Percentiles rank a stretch among this genome's conserved stretches.
phyloP scores from a whole-genome alignment of 2,888 invertebrate species.

The Pilophorus perplexus region DNA sequence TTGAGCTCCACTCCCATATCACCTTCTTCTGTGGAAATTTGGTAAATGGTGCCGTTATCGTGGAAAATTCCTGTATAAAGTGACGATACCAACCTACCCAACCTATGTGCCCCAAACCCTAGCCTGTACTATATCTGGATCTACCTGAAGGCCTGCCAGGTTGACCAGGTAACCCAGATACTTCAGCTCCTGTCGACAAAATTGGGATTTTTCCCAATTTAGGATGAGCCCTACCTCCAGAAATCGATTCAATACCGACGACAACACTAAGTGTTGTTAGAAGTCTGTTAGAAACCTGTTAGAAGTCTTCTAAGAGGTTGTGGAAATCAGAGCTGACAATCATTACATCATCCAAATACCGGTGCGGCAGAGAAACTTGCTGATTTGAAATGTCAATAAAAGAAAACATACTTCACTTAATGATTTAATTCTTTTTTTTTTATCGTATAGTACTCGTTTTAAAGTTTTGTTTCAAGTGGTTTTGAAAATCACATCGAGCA shows the following conservation, averaged over 20 bases:
- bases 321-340: conserved; percentile 28
- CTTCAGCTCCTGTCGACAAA: conserved; percentile 7
- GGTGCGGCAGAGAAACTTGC: too few species aligned
- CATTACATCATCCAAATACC: conserved; percentile 38
- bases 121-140: conserved; percentile 23
- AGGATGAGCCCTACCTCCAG: conserved; percentile 12
- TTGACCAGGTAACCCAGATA: conserved; percentile 32
- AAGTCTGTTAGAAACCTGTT: too few species aligned
- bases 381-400: too few species aligned
- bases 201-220: conserved; percentile 29
- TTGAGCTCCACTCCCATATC: conserved; percentile 3
- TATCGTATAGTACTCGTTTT: too few species aligned
- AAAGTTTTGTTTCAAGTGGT: too few species aligned
- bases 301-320: neutral
- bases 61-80: conserved; percentile 4
- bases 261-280: too few species aligned
- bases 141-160: conserved; percentile 3
- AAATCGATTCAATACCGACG: neutral
- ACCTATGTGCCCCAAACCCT: conserved; percentile 33
- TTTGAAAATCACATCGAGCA: too few species aligned
- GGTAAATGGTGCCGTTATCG: conserved; percentile 44
- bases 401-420: too few species aligned
- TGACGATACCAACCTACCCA: conserved; percentile 43
- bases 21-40: conserved; percentile 31
- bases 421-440: too few species aligned